Evolutionary conservation across 2,797 vertebrate genomes (phyloP).

Genomic region (Syncerus caffer): DNA sequence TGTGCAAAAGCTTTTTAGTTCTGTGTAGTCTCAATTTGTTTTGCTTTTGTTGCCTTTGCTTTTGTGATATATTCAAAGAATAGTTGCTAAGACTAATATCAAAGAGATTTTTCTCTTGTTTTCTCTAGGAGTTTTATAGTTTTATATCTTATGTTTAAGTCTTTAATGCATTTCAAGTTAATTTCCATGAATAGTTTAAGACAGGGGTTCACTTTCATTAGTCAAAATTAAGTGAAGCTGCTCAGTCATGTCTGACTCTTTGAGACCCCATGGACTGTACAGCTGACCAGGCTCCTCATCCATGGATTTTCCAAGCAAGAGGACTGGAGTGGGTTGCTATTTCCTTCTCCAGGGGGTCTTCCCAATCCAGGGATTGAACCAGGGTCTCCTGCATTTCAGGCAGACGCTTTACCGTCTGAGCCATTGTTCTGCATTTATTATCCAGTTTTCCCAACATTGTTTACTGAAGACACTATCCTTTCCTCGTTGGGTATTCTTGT

Average conservation of each 20-base stretch:
- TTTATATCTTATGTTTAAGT: background rate
- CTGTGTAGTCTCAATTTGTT: background rate
- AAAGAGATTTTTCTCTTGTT: background rate
- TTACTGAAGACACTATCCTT: background rate
- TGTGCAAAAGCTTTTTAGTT: background rate
- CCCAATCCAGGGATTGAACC: background rate
- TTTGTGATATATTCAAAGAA: background rate
- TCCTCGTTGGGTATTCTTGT: background rate
- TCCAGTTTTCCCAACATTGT: background rate
- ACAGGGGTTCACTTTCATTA: background rate
- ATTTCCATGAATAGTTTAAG: background rate
- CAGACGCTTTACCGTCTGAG: fast-evolving
- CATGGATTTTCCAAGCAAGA: background rate
- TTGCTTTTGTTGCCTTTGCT: background rate
- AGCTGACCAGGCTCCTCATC: background rate
- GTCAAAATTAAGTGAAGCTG: background rate
- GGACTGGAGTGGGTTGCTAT: background rate
- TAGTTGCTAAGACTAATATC: background rate
- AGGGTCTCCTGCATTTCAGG: background rate
- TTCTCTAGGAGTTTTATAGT: background rate
- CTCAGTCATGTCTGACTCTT: background rate
- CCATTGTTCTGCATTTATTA: background rate
- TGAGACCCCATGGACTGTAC: background rate
- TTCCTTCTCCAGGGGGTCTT: background rate
- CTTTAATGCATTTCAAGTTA: background rate